phyloP scores from a whole-genome alignment of 2,888 invertebrate genomes.

The Pocota personata region DNA sequence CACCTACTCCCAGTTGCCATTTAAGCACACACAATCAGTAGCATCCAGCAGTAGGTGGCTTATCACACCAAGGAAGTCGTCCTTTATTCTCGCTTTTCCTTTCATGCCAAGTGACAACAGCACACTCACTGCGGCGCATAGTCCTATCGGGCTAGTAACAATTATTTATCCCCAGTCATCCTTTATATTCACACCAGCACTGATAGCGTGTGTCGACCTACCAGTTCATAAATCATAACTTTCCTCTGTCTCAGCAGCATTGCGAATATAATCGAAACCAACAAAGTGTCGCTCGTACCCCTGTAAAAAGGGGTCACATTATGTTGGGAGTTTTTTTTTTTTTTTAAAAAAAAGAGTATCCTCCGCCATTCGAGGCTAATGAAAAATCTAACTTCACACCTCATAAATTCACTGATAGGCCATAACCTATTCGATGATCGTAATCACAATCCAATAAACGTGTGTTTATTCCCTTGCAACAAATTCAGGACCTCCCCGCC shows the following conservation, averaged over 20 bases:
- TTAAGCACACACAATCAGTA: background rate
- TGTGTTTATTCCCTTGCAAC: slow-evolving; percentile 67
- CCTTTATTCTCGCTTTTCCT: slow-evolving; percentile 52
- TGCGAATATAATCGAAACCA: slow-evolving; percentile 7
- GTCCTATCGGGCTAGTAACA: slow-evolving; percentile 18
- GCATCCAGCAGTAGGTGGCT: background rate
- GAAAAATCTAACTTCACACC: slow-evolving; percentile 72
- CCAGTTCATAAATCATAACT: slow-evolving; percentile 65
- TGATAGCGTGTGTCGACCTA: slow-evolving; percentile 59
- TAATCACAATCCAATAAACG: slow-evolving; percentile 73
- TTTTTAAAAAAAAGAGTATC: slow-evolving; percentile 3
- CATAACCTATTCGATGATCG: slow-evolving; percentile 68
- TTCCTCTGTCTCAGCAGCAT: slow-evolving; percentile 52
- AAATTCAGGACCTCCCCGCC: slow-evolving; percentile 43
- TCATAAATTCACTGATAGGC: slow-evolving; percentile 69
- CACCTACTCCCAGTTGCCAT: background rate
- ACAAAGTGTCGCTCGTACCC: background rate
- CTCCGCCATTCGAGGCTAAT: slow-evolving; percentile 22
- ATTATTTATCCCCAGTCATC: slow-evolving; percentile 51
- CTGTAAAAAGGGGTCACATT: background rate
- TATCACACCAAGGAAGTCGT: slow-evolving; percentile 59
- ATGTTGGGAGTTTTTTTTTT: background rate
- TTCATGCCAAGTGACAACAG: slow-evolving; percentile 28
- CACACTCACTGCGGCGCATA: slow-evolving; percentile 27
- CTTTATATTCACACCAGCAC: slow-evolving; percentile 35